Base-by-base conservation (phyloP, 2,888 invertebrate species). In the Epistrophe eligans region DNA sequence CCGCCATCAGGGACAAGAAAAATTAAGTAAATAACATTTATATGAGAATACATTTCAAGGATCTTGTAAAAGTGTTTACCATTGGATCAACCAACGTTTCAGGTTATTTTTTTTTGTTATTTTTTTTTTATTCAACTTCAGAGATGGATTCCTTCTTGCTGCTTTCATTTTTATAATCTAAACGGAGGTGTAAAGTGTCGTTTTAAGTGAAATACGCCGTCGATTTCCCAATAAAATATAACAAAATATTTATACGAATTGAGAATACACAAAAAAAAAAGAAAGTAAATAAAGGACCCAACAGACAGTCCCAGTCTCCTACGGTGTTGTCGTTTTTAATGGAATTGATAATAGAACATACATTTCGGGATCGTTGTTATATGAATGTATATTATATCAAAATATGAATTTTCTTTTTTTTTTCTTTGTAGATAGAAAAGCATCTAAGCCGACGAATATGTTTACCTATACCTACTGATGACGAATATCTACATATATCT, bases 1-100 rank as follows among this genome's bases (percentile, higher is more conserved):
- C 60, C 50, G 58, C 28, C 73, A 32, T 32, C 32, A 67, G 60
- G 60, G 66, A 80, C 60, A 67, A 24, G 74, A 60, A 74, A 87
- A 87, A 82, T 82, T 87, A 82, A 87, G 82, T 87, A 87, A 87
- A 87, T 87, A 87, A 82, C 82, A 79, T 87, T 87, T 87, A 87
- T 79, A 82, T 82, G 77, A 79, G 79, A 82, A 87, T 79, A 82
- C 82, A 82, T 87, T 82, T 82, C 74, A 71, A 87, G 82, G 66
- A 82, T 76, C 70, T 71, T 55, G 79, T 64, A 79, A 79, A 81
- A 87, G 79, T 82, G 79, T 87, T 87, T 87, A 17, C 82, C 38
- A 50, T 81, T 73, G 77, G 84, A 80, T 80, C 48, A 50, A 64
- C 70, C n/a, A 43, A 48, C 17, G 50, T 70, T 38, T 50, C 70